Base-by-base conservation (phyloP, 2,888 invertebrate species). In the Rhingia campestris region DNA sequence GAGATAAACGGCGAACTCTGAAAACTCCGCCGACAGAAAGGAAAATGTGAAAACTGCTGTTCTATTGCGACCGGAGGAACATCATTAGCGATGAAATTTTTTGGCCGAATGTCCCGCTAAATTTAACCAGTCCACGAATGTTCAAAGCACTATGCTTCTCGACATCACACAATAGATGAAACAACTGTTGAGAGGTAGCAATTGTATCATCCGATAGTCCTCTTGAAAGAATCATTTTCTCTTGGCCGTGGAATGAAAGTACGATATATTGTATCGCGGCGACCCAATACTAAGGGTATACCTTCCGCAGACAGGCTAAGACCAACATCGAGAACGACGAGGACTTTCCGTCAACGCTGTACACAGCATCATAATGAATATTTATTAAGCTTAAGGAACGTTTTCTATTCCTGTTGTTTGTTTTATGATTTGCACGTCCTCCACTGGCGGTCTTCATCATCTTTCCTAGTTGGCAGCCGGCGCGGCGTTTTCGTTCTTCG, bases 341-440 rank as follows among this genome's bases (percentile, higher is more conserved):
- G 10, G 61, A 63, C 49, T 51, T 37, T 41, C 33, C 35, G 9
- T 14, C 66, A 49, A 37, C 61, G 6, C 22, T 30, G 33, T 37
- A 39, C 32, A 56, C 56, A 69, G 59, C 43, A 51, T 75, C 49
- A 75, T 88, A 89, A 90, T 90, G 89, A 90, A 90, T 90, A 90
- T 90, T 90, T 90, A 90, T 90, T 88, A 89, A 88, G 88, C 88
- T 89, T 89, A 89, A 88, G 87, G 88, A 89, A 87, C 88, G 89
- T 89, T 90, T 89, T 89, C 89, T 87, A 87, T 88, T 77, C 88
- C 88, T 61, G 88, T 90, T 89, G 88, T 89, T 90, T 89, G 88
- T 89, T 90, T 90, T 90, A 89, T 90, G 89, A 88, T 90, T 89
- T 90, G 89, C 88, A 88, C 89, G 88, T 89, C 72, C 67, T 54